Base-by-base conservation (phyloP, 2,113 vertebrate genomes). In the Forbesichthys papilliferus region DNA sequence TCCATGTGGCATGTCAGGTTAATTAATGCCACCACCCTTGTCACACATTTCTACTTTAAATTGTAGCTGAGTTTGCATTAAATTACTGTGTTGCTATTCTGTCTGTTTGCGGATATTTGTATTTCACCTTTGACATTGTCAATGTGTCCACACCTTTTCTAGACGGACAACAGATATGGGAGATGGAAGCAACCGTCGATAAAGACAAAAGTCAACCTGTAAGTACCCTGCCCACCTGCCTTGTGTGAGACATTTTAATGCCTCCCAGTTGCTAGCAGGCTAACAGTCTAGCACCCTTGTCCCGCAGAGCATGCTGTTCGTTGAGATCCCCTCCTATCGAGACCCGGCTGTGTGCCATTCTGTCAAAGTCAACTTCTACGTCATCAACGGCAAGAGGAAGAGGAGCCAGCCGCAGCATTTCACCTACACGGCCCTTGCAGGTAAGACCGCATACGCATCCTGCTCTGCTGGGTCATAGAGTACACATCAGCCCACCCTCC, bases 101-200 rank as follows among this genome's bases (percentile, higher is more conserved):
- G 27, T 27, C 27, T 27, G 27, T 27, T 27, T 27, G 27, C 27
- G 2, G 27, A 27, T 27, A 55, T 27, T 27, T 27, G 27, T 27
- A 27, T 27, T 27, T 27, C 27, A 27, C 20, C 20, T 36, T 1
- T 49, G 11, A 33, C 7, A 8, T 42, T 60, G 13, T 52, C 33
- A 46, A 3, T 58, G 13, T 62, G 4, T 67, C 27, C 71, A 42
- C 52, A 1, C 80, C 77, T 80, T 33, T 91, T 88, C 46, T 81
- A 99, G 98, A 99, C 85, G 97, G 98, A 18, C 96, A 98, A 86
- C 98, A 98, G 69, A 93, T 97, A 74, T 99, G 98, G 98, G 98
- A 99, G 86, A 93, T 95, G 92, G 98, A 98, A 76, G 97, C 98
- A 7, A 97, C 95, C 0, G 95, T 99, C 85, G 98, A 99, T 90